phyloP scores from a whole-genome alignment of 1,140 invertebrate genomes.

The Physella acuta region DNA sequence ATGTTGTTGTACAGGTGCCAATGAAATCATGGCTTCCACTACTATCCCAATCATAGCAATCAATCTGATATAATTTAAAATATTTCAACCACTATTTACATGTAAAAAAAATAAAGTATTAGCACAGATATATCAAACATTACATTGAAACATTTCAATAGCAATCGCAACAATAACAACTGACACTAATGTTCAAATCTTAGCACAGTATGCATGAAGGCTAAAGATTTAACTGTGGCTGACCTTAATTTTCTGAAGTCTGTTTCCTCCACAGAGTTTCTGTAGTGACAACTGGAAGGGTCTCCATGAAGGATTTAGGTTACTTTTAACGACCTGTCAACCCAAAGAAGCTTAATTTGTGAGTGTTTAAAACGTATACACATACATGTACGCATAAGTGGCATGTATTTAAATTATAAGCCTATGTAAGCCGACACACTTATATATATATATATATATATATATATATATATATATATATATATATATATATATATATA shows the following conservation, averaged over 20 bases:
- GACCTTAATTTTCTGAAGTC: conserved; percentile 50
- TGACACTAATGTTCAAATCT: neutral
- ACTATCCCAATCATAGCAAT: conserved; percentile 61
- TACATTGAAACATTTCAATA: neutral
- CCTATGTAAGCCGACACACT: too few relatives aligned
- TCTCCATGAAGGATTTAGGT: conserved; percentile 60
- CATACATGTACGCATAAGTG: too few relatives aligned
- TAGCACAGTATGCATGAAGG: neutral
- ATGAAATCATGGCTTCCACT: conserved; percentile 63
- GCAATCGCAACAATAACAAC: too few relatives aligned
- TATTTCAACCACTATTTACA: too few relatives aligned
- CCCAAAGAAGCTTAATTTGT: too few relatives aligned
- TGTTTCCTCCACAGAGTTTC: conserved; percentile 58
- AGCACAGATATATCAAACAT: neutral
- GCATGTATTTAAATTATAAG: too few relatives aligned
- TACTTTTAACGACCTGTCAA: conserved; percentile 59
- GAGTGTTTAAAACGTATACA: too few relatives aligned
- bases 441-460: too few relatives aligned
- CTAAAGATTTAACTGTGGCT: too few relatives aligned
- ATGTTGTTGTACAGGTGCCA: conserved; percentile 56
- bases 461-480: too few relatives aligned
- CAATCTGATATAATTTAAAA: too few relatives aligned
- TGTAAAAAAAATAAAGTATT: neutral
- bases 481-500: too few relatives aligned
- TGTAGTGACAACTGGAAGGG: conserved; percentile 53